Conservation (phyloP, 2,113 vertebrate species). For the Aldabrachelys gigantea region DNA sequence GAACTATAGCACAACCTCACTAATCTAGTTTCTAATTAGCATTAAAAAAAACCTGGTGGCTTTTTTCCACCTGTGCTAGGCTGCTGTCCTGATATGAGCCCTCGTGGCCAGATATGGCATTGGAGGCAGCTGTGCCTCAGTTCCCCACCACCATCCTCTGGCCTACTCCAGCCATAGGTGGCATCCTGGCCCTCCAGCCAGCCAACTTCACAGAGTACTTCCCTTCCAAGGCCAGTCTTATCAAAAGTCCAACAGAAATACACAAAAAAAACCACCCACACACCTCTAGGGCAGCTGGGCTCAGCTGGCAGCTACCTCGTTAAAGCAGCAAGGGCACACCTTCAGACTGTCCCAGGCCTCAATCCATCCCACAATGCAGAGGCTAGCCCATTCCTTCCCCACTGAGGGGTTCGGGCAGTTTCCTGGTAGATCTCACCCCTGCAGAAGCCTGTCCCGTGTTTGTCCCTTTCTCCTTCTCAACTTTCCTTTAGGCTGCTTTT, state of each 20-base stretch:
- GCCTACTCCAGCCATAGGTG: not conserved
- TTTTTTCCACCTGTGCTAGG: not conserved
- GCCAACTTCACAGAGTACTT: not conserved
- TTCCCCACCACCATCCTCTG: not conserved
- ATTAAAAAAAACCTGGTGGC: not conserved
- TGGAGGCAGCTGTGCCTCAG: not conserved
- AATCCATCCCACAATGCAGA: no score
- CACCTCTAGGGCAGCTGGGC: not conserved
- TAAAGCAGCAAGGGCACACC: no score
- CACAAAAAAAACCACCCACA: not conserved
- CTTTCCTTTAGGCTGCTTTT: no score
- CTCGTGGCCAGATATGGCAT: not conserved
- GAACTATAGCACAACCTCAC: not conserved
- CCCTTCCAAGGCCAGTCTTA: not conserved
- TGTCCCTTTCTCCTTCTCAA: no score
- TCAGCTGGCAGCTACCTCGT: no score
- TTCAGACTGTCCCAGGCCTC: no score
- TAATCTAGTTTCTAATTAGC: not conserved
- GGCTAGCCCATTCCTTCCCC: no score
- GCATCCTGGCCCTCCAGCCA: not conserved
- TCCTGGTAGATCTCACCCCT: no score
- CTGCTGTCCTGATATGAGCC: not conserved
- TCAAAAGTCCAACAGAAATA: not conserved
- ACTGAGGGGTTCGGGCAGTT: no score
- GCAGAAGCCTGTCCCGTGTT: no score